These are phyloP conservation scores for Synergus umbraculus DNA, from an alignment of 2,888 invertebrate species.

Conservation along the genomic window DNA sequence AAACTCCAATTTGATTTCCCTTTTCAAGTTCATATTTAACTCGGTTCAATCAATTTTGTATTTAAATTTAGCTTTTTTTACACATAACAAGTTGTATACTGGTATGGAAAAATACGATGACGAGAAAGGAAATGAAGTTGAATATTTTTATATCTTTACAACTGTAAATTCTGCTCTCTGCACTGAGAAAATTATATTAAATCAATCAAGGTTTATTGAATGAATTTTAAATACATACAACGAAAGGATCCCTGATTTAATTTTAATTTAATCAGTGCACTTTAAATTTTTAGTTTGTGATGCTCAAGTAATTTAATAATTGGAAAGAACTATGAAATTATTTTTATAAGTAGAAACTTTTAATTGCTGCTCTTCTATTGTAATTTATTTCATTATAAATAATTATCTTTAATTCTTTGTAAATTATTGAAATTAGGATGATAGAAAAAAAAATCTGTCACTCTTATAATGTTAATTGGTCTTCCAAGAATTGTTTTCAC, in stretches of 20 bases:
- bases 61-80: neutral
- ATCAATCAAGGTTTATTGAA: neutral
- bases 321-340: neutral
- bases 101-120: neutral
- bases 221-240: neutral
- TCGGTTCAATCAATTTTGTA: neutral
- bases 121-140: neutral
- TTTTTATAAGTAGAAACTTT: neutral
- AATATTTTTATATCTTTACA: slow-evolving; percentile 10
- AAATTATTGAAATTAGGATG: neutral
- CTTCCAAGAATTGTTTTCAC: neutral
- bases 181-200: neutral
- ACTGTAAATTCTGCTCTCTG: slow-evolving; percentile 1
- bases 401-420: neutral
- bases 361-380: neutral
- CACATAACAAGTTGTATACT: neutral
- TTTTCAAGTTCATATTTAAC: neutral
- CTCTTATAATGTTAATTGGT: neutral
- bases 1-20: neutral
- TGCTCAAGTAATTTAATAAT: slow-evolving; percentile 16
- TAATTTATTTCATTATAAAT: neutral
- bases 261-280: neutral
- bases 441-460: neutral
- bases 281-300: neutral
- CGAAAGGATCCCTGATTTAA: neutral